Evolutionary conservation across 1,140 invertebrate species (phyloP), one percentile per base, ranked within the genome.

Genomic region (Aleiodes sp.): DNA sequence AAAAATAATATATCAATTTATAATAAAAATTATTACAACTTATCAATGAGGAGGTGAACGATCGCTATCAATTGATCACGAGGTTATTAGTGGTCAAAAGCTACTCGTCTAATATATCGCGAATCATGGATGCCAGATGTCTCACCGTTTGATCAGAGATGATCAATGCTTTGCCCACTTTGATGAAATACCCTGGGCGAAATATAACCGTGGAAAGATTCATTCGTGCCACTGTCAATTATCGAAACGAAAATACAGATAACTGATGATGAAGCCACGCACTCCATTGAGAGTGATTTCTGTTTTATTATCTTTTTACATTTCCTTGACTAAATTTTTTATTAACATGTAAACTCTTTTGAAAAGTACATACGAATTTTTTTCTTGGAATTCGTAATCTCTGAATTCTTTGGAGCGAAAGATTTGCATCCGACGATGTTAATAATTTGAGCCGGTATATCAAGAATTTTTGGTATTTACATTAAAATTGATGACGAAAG

Each of bases 401-500:
- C n/a, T n/a, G n/a, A n/a, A n/a, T n/a, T n/a, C n/a, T n/a, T n/a
- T n/a, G n/a, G n/a, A n/a, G n/a, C n/a, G n/a, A n/a, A n/a, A n/a
- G n/a, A n/a, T n/a, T n/a, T n/a, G n/a, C n/a, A n/a, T n/a, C n/a
- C n/a, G n/a, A n/a, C n/a, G n/a, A n/a, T n/a, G n/a, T 37, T 35
- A 31, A 41, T 31, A 69, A 63, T 72, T 46, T 43, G 12, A 33
- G 46, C 39, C 16, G 59, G 10, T 46, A 46, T 62, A 71, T 62
- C 24, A 62, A 52, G 65, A 70, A 71, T 75, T 71, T 68, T 76
- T 64, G 66, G 68, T 81, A 82, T 82, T 83, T 81, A 83, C 81
- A 74, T 82, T 82, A 76, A 77, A 79, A 78, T 74, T 77, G 73
- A 74, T 76, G 75, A 71, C 65, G 76, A 80, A 75, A 75, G 67